Evolutionary conservation across 1,140 invertebrate species (phyloP), one percentile per base, ranked within the genome.

Genomic region (Contarinia nasturtii): DNA sequence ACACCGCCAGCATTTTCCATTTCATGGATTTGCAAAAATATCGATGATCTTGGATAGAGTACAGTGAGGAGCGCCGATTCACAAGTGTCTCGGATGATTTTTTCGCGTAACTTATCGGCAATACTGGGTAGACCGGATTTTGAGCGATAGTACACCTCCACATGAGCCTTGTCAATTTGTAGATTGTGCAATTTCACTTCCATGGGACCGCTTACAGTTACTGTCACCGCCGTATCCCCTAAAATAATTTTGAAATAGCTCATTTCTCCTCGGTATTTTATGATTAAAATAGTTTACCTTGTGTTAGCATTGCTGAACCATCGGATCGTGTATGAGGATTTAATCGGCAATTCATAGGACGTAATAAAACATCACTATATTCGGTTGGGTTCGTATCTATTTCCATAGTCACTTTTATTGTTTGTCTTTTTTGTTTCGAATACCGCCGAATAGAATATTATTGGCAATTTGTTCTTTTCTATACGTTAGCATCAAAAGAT

Each of bases 1-100:
- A 90, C 82, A 49, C 83, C 82, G 50, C 86, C 84, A 59, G 69
- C 74, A 67, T 89, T 77, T 66, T 92, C 80, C 53, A 92, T 66
- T 69, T 93, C 88, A 67, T 93, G 88, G 48, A 92, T 56, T 51
- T 81, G 80, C 15, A 93, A 66, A 10, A 73, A 74, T 50, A 92
- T 76, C 18, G 77, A 71, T 7, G 86, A 76, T 33, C 85, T 69
- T 5, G 88, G 88, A 68, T 89, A 79, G 17, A 85, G 58, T 45
- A 71, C 65, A 1, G 75, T 66, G 2, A 85, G 55, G 38, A 92
- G 59, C 1, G 77, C 74, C 22, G 76, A 65, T 61, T 89, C 82
- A 63, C 82, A 82, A 3, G 80, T 79, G 55, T 80, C 79, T 55
- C 67, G 73, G 46, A 93, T 74, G 18, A 81, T 72, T 46, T 73